Evolutionary conservation across 2,888 invertebrate genomes (phyloP).

Genomic region (Eilema griseolum): DNA sequence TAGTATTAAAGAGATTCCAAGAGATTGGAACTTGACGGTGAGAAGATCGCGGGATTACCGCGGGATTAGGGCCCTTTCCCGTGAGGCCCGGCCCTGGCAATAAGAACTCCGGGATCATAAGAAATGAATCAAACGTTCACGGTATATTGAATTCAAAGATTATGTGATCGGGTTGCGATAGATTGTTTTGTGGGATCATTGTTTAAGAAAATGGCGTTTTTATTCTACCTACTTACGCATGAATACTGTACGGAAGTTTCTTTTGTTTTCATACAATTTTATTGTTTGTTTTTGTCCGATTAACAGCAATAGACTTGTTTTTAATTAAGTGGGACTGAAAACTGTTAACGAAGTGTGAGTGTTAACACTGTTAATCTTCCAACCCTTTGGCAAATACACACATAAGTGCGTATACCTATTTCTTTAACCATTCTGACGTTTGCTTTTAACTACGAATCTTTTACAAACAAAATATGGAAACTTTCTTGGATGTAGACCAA

Average conservation of each 20-base stretch:
- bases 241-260: not conserved
- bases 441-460: not conserved
- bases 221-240: not conserved
- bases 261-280: not conserved
- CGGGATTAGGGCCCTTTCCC: conserved; percentile 62
- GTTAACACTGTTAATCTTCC: not conserved
- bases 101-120: conserved; percentile 77
- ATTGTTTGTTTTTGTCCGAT: not conserved
- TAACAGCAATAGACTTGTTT: not conserved
- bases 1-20: conserved; percentile 71
- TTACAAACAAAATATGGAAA: not conserved
- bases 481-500: not conserved
- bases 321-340: not conserved
- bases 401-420: not conserved
- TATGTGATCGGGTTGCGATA: conserved; percentile 28
- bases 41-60: conserved; percentile 67
- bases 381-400: not conserved
- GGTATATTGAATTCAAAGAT: conserved; percentile 69
- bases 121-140: conserved; percentile 77
- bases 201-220: conserved; percentile 8
- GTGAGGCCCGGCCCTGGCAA: conserved; percentile 56
- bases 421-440: not conserved
- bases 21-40: conserved; percentile 73
- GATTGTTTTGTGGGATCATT: conserved; percentile 11
- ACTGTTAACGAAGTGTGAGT: not conserved